Conservation (phyloP, 2,113 vertebrate species). For the Halichoerus grypus region DNA sequence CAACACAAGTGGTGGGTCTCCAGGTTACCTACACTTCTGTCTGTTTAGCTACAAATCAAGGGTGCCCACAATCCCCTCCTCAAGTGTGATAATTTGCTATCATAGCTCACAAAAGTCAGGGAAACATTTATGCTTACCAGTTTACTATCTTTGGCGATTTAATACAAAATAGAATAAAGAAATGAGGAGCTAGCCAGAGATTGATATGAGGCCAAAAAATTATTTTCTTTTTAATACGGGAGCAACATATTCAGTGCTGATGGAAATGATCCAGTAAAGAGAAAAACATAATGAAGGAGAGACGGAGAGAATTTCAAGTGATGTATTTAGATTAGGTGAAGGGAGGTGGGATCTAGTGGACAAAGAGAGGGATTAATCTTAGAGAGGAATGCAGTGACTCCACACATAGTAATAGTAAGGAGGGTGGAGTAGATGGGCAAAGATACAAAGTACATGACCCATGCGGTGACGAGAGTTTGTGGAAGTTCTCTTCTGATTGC, state of each 20-base stretch:
- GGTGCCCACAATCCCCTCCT: not conserved
- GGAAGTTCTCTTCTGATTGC: not conserved
- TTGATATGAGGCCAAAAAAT: not conserved
- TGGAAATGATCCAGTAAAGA: not conserved
- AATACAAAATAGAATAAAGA: not conserved
- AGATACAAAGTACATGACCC: not conserved
- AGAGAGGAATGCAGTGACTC: not conserved
- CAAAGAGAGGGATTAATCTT: not conserved
- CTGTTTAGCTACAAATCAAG: not conserved
- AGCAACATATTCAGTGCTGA: not conserved
- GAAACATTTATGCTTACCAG: not conserved
- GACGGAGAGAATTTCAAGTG: not conserved
- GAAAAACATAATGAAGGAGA: not conserved
- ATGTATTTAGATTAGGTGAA: not conserved
- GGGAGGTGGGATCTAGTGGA: not conserved
- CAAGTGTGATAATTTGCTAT: not conserved
- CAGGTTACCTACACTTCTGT: not conserved
- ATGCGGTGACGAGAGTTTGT: not conserved
- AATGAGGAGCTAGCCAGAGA: not conserved
- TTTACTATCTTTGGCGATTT: not conserved
- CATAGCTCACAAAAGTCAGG: not conserved
- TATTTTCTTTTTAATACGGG: not conserved
- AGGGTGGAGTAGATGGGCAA: not conserved
- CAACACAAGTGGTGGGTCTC: not conserved
- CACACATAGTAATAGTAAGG: not conserved